Conservation (phyloP, 2,888 invertebrate species). For the Drosophila imparisetae region DNA sequence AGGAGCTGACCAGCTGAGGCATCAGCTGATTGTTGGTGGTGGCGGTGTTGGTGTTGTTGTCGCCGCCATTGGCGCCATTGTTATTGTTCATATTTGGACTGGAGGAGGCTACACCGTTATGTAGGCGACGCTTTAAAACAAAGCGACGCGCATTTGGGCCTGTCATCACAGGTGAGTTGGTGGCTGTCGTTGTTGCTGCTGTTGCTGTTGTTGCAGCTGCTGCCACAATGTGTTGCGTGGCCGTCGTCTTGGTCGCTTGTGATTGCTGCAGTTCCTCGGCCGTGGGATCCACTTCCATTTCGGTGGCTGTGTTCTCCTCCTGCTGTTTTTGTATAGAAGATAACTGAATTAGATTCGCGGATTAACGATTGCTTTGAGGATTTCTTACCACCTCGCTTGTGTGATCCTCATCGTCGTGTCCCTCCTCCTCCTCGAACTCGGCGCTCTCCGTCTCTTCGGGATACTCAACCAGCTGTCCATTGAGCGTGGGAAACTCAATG, state of each 20-base stretch:
- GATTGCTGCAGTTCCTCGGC: slow-evolving; percentile 59
- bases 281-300: slow-evolving; percentile 75
- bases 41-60: slow-evolving; percentile 26
- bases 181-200: slow-evolving; percentile 37
- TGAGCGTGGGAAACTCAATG: slow-evolving; percentile 90
- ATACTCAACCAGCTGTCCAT: slow-evolving; percentile 88
- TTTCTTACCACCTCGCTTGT: slow-evolving; percentile 82
- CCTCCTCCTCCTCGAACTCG: slow-evolving; percentile 86
- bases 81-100: slow-evolving; percentile 38
- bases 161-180: slow-evolving; percentile 60
- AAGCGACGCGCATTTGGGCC: slow-evolving; percentile 70
- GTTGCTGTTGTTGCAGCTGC: slow-evolving; percentile 39
- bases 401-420: slow-evolving; percentile 85
- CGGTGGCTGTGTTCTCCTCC: slow-evolving; percentile 71
- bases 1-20: slow-evolving; percentile 53
- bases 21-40: slow-evolving; percentile 20
- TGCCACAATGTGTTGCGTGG: slow-evolving; percentile 26
- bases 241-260: slow-evolving; percentile 47
- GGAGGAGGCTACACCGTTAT: slow-evolving; percentile 49
- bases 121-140: slow-evolving; percentile 81
- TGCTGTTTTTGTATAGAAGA: slow-evolving; percentile 45
- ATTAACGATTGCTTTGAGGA: background rate
- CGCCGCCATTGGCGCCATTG: slow-evolving; percentile 25
- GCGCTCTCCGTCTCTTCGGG: slow-evolving; percentile 86
- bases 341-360: background rate